Conservation (phyloP, 2,888 invertebrate genomes). For the Ramazzottius varieornatus region DNA sequence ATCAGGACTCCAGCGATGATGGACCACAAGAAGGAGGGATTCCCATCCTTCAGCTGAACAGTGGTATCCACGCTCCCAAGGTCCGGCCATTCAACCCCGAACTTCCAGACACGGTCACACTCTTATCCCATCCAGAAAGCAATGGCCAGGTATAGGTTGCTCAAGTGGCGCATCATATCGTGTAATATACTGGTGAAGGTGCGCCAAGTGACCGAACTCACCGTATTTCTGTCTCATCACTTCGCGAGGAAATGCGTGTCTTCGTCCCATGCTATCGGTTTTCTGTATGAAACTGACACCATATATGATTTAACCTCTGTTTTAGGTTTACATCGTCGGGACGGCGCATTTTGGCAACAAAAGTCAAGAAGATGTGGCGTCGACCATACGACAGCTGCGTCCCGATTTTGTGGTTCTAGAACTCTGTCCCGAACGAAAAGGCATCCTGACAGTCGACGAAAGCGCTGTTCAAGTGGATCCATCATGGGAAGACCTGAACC, state of each 20-base stretch:
- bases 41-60: background rate
- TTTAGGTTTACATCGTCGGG: background rate
- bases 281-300: too few species aligned
- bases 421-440: constrained; percentile 3
- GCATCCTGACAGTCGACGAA: background rate
- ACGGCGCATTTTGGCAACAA: background rate
- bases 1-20: too few species aligned
- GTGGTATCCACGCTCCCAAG: background rate
- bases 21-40: too few species aligned
- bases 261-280: too few species aligned
- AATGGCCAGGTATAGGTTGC: background rate
- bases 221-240: too few species aligned
- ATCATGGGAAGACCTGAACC: background rate
- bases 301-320: too few species aligned
- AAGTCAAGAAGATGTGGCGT: background rate
- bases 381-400: background rate
- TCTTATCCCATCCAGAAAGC: background rate
- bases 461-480: background rate
- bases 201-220: too few species aligned
- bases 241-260: too few species aligned
- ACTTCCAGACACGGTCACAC: background rate
- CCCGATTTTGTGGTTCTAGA: background rate
- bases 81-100: background rate
- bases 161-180: background rate
- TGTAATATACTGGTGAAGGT: too few species aligned